A percentile compares a stretch with the other conserved stretches of the same genome.
Conservation (phyloP, 2,888 invertebrate species). For the Chaetogeoica ovagalla region DNA sequence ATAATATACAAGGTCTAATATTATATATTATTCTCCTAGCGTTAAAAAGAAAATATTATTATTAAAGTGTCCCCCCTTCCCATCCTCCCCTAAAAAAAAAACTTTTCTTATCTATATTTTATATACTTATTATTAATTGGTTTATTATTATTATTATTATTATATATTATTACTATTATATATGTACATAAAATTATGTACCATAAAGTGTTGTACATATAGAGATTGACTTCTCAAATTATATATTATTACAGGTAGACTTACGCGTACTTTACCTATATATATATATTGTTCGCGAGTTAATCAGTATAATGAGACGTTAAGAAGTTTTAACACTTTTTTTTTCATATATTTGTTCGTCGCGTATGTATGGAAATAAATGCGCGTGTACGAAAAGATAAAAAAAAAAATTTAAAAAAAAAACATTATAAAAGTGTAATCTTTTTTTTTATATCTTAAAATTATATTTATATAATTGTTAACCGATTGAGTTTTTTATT, state of each 20-base stretch:
- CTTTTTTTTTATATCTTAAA: conserved; percentile 50
- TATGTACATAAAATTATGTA: conserved; percentile 42
- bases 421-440: conserved; percentile 40
- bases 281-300: conserved; percentile 30
- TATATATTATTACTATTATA: conserved; percentile 25
- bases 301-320: conserved; percentile 46
- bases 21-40: conserved; percentile 42
- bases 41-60: conserved; percentile 14
- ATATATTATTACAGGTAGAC: conserved; percentile 47
- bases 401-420: conserved; percentile 17
- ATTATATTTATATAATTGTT: conserved; percentile 53
- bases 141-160: conserved; percentile 46
- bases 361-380: conserved; percentile 20
- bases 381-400: conserved; percentile 27
- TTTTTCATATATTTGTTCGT: conserved; percentile 24
- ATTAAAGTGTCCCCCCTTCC: too few relatives aligned
- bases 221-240: conserved; percentile 45
- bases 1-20: conserved; percentile 44
- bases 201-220: conserved; percentile 47
- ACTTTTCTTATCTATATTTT: conserved; percentile 40
- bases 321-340: conserved; percentile 49
- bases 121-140: conserved; percentile 52
- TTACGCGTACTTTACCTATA: conserved; percentile 40
- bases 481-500: conserved; percentile 1
- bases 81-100: background rate